A percentile compares a stretch with the other conserved stretches of the same genome.
These are phyloP conservation scores for Brenthis ino DNA, from an alignment of 2,888 invertebrate genomes.

Conservation along the genomic window DNA sequence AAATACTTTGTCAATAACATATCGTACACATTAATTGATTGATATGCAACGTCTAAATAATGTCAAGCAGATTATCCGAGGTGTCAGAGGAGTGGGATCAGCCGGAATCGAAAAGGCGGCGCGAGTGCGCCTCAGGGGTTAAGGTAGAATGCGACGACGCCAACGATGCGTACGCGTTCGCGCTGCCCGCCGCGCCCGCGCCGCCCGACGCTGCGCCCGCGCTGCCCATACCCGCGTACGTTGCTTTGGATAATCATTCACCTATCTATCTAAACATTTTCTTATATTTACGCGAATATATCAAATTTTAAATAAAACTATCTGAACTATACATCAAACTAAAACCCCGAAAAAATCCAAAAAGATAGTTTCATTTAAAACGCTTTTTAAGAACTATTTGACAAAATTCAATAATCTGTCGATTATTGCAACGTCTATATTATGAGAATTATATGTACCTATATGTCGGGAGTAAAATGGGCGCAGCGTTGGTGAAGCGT, in stretches of 20 bases:
- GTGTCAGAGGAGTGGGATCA: constrained; percentile 76
- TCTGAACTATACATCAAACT: no score
- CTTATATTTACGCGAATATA: neutral
- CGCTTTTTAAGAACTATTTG: no score
- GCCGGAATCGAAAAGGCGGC: constrained; percentile 75
- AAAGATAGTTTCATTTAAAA: no score
- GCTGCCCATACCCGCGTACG: constrained; percentile 44
- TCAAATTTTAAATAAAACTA: neutral
- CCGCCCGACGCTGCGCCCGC: constrained; percentile 62
- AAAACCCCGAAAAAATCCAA: no score
- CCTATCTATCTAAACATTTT: neutral
- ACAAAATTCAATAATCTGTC: no score
- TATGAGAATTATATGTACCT: no score
- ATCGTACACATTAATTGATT: neutral
- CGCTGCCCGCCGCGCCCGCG: constrained; percentile 74
- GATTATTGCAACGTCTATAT: no score
- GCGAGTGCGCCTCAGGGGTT: constrained; percentile 84
- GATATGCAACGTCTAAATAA: constrained; percentile 29
- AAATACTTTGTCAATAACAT: no score
- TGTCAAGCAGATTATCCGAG: constrained; percentile 71
- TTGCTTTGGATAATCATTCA: constrained; percentile 24
- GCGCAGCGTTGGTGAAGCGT: constrained; percentile 11
- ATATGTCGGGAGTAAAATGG: neutral
- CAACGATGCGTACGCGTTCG: constrained; percentile 86
- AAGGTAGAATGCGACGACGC: constrained; percentile 88